phyloP scores from a whole-genome alignment of 2,113 vertebrate genomes.

The Lasiurus cinereus region DNA sequence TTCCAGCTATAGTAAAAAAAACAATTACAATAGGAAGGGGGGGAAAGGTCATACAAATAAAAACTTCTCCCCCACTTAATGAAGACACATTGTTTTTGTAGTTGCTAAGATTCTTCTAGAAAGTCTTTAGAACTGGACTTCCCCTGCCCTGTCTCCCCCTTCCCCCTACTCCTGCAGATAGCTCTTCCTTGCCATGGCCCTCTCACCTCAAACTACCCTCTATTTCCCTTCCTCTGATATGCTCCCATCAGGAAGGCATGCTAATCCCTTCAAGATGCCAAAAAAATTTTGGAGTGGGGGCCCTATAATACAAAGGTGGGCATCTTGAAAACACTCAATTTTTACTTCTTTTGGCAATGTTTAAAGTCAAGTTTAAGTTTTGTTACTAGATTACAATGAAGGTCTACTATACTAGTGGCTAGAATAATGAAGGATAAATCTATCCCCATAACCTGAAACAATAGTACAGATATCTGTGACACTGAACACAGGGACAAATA shows the following conservation, averaged over 20 bases:
- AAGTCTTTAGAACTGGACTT: neutral
- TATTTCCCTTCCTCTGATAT: neutral
- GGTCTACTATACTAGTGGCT: neutral
- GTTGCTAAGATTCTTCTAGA: neutral
- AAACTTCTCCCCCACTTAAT: neutral
- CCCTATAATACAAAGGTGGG: neutral
- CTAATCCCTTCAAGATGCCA: neutral
- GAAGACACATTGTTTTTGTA: neutral
- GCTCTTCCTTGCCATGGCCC: neutral
- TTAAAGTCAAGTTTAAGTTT: conserved; percentile 9
- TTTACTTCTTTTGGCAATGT: conserved; percentile 32
- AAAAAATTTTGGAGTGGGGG: neutral
- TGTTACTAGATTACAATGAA: neutral
- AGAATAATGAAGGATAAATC: neutral
- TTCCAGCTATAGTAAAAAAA: conserved; percentile 89
- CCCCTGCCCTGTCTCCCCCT: too few species aligned
- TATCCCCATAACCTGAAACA: neutral
- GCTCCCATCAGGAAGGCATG: neutral
- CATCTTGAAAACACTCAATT: neutral
- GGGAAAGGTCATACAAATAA: neutral
- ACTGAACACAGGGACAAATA: neutral
- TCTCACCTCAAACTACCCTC: neutral
- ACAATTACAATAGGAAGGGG: neutral
- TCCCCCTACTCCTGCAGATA: too few species aligned
- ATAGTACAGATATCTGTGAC: neutral